phyloP scores from a whole-genome alignment of 2,888 invertebrate genomes.

The Trypoxylon attenuatum region DNA sequence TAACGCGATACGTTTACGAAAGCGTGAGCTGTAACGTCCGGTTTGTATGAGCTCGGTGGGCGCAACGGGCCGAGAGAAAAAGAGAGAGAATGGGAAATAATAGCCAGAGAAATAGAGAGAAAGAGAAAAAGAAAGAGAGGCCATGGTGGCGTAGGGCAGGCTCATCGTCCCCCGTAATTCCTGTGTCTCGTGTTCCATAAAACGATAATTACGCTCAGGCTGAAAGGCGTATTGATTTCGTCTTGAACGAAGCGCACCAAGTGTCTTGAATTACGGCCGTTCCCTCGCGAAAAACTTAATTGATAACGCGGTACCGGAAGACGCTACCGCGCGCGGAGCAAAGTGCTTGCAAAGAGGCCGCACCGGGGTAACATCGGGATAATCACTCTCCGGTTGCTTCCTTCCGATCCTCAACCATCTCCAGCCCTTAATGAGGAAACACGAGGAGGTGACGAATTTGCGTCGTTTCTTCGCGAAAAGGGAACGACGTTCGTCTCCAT shows the following conservation, averaged over 20 bases:
- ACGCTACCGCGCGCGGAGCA: not conserved
- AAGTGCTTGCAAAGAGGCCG: not conserved
- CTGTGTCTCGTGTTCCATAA: constrained; percentile 35
- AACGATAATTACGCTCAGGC: constrained; percentile 41
- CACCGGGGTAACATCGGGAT: too few relatives aligned
- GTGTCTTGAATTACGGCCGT: constrained; percentile 27
- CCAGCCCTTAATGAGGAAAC: not conserved
- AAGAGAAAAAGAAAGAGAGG: too few relatives aligned
- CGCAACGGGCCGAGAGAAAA: too few relatives aligned
- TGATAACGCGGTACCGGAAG: too few relatives aligned
- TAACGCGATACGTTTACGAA: constrained; percentile 64
- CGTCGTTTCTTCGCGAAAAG: too few relatives aligned
- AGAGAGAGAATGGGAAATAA: not conserved
- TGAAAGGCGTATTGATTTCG: constrained; percentile 51
- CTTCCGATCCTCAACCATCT: too few relatives aligned
- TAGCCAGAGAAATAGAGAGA: too few relatives aligned
- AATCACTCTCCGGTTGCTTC: not conserved
- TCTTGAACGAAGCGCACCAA: constrained; percentile 25
- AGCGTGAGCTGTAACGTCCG: constrained; percentile 51
- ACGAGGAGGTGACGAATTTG: too few relatives aligned
- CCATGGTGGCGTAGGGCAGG: too few relatives aligned
- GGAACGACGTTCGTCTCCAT: too few relatives aligned
- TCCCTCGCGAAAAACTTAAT: not conserved
- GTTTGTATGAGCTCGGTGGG: constrained; percentile 20
- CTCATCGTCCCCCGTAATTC: constrained; percentile 23